A percentile compares a stretch with the other conserved stretches of the same genome.
Conservation (phyloP, 2,888 invertebrate species). For the Zelleria hepariella region DNA sequence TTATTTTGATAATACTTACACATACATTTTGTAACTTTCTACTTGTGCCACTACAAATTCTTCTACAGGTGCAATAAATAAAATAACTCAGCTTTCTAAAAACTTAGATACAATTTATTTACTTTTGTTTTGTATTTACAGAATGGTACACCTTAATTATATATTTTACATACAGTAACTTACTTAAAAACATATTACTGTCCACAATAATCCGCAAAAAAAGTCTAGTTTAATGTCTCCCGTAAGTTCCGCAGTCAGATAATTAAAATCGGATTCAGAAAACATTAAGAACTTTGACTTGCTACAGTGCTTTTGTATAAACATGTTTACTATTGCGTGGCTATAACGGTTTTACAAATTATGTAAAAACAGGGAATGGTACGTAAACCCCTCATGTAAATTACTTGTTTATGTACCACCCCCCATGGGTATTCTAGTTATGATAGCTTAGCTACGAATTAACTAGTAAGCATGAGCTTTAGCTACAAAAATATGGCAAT, state of each 20-base stretch:
- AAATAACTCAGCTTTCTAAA: background rate
- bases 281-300: slow-evolving; percentile 6
- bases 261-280: too few species aligned
- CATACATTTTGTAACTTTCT: background rate
- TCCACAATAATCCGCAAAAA: too few species aligned
- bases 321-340: background rate
- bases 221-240: too few species aligned
- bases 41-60: background rate
- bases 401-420: background rate
- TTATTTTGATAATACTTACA: background rate
- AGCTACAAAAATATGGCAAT: slow-evolving; percentile 44
- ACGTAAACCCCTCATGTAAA: background rate
- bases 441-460: background rate
- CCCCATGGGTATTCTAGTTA: background rate
- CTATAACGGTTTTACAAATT: background rate
- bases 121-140: slow-evolving; percentile 31
- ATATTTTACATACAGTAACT: slow-evolving; percentile 15
- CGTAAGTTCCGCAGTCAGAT: too few species aligned
- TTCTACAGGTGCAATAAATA: slow-evolving; percentile 2
- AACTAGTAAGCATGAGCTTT: background rate
- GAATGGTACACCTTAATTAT: slow-evolving; percentile 19
- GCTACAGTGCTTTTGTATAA: background rate
- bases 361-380: background rate
- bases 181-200: background rate
- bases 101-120: slow-evolving; percentile 20